phyloP scores from a whole-genome alignment of 2,113 vertebrate genomes.

The Cinclus mexicanus region DNA sequence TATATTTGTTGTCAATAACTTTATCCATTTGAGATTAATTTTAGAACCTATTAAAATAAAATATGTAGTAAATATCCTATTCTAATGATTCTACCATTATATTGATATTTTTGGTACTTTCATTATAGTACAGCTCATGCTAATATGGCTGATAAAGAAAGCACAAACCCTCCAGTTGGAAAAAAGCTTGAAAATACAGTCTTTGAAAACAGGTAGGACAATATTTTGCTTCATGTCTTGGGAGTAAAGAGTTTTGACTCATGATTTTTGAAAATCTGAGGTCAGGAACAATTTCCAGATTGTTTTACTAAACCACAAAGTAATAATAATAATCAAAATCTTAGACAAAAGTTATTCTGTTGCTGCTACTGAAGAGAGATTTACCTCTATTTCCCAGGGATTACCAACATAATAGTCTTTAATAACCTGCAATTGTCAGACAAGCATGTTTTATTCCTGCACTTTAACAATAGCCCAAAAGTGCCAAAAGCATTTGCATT shows the following conservation, averaged over 20 bases:
- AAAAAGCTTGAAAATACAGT: background rate
- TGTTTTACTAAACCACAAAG: conserved; percentile 21
- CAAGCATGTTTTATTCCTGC: conserved; percentile 25
- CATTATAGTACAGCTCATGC: background rate
- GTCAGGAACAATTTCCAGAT: conserved; percentile 50
- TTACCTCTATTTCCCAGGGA: conserved; percentile 34
- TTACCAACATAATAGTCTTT: conserved; percentile 54
- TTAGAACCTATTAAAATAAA: background rate
- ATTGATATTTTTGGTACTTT: background rate
- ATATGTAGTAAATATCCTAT: background rate
- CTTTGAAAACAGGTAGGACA: background rate
- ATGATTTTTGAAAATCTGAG: conserved; percentile 23
- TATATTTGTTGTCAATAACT: background rate
- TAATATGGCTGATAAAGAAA: background rate
- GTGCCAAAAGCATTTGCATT: conserved; percentile 44
- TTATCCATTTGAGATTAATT: background rate
- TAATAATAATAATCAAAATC: conserved; percentile 53
- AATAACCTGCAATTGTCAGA: conserved; percentile 56
- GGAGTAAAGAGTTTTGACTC: background rate
- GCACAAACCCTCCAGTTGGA: background rate
- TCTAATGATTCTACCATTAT: background rate
- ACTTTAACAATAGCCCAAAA: conserved; percentile 35
- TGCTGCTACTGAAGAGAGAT: conserved; percentile 2
- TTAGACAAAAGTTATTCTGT: conserved; percentile 24
- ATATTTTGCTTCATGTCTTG: background rate